Base-by-base conservation (phyloP, 2,888 invertebrate species). In the Allygus modestus region DNA sequence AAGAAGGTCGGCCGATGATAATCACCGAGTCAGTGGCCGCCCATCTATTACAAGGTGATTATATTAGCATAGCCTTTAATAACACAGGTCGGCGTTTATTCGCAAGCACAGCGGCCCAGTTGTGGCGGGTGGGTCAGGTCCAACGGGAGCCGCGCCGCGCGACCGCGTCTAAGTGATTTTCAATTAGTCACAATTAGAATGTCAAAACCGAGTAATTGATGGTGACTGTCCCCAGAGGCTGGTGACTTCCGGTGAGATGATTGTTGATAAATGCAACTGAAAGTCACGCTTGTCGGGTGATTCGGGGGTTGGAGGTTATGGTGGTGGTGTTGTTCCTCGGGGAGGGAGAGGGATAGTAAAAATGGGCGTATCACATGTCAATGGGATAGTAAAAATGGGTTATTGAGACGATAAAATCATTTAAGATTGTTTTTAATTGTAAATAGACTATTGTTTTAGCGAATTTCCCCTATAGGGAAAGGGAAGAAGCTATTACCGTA, bases 1-100 rank as follows among this genome's bases (percentile, higher is more conserved):
- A 51, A 51, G 51, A 12, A 51, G 51, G 51, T 51, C 17, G 51
- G 51, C 1, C 15, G 51, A 51, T 51, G 17, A 51, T 2, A 51
- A 51, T 51, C 51, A 17, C 17, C 1, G 51, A 1, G 15, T 12
- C 51, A 12, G 2, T 9, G 41, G 9, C n/a, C n/a, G 51, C 51
- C 51, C 51, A 51, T 51, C 37, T 9, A 37, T 37, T 37, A 37
- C 37, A 9, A 9, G 37, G 37, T 51, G 17, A 51, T 51, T 51
- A 51, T 51, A 51, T n/a, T n/a, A n/a, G 51, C n/a, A 51, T n/a
- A 51, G 1, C 51, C 51, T 51, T 15, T 51, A 51, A 51, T 51
- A 51, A 51, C 15, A n/a, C 51, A 12, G 41, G 41, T 9, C 12
- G 51, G 51, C n/a, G 51, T 7, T 7, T 51, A 51, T 7, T 51